Conservation (phyloP, 1,140 invertebrate genomes). For the Lasioglossum baleicum region DNA sequence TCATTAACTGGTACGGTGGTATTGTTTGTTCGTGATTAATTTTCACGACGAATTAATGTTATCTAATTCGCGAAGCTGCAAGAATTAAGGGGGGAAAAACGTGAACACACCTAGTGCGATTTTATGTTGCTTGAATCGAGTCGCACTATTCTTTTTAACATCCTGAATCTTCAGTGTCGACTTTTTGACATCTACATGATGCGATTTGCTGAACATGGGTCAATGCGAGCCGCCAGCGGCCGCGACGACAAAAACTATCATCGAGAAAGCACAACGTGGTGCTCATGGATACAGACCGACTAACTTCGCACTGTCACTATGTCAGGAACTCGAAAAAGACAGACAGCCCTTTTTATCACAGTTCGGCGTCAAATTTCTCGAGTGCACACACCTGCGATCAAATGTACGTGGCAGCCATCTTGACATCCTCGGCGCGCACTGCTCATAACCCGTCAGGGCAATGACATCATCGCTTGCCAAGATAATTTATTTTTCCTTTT, state of each 20-base stretch:
- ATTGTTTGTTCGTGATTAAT: conserved; percentile 31
- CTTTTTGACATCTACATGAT: conserved; percentile 96
- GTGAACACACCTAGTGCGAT: conserved; percentile 91
- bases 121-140: conserved; percentile 95
- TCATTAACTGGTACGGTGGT: conserved; percentile 31
- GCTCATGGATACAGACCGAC: conserved; percentile 66
- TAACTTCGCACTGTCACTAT: too few species aligned
- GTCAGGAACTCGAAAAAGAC: conserved; percentile 41
- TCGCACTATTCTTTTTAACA: conserved; percentile 95
- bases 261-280: conserved; percentile 60
- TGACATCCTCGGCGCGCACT: conserved; percentile 58
- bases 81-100: background rate
- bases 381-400: conserved; percentile 64
- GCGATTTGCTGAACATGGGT: conserved; percentile 96
- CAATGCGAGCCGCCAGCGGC: conserved; percentile 71
- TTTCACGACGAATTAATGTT: conserved; percentile 11
- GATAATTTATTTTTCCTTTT: conserved; percentile 30
- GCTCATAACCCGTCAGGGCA: conserved; percentile 60
- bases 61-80: background rate
- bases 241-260: conserved; percentile 66
- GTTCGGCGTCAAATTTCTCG: conserved; percentile 60
- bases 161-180: conserved; percentile 97
- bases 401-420: conserved; percentile 74
- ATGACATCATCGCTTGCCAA: conserved; percentile 61
- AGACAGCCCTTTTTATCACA: conserved; percentile 52